Evolutionary conservation across 2,797 vertebrate species (phyloP), one percentile per base, ranked within the genome.

Genomic region (Lagocephalus sceleratus): DNA sequence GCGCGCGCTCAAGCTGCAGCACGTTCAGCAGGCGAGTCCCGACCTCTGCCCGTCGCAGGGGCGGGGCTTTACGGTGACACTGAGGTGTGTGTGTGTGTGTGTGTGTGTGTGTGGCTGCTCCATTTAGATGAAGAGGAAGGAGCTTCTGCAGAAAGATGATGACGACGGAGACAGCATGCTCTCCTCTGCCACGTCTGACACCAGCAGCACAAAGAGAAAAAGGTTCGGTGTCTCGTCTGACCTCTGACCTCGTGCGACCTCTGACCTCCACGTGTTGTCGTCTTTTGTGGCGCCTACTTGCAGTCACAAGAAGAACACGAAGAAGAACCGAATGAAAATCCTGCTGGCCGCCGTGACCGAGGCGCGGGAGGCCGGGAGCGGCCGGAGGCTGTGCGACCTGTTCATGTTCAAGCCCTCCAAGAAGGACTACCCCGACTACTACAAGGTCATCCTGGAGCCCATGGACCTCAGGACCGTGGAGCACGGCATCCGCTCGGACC

Each of bases 401-500:
- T 99, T 99, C 81, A 98, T 95, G 94, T 92, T 99, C 64, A 98
- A 98, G 60, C 97, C 97, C 41, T 99, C 96, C 17, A 98, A 98
- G 88, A 99, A 99, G 81, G 97, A 99, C 84, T 99, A 99, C 69
- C 95, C 97, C 1, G 95, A 99, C 85, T 99, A 99, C 75, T 99
- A 99, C 78, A 98, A 98, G 88, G 94, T 99, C 57, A 99, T 99
- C 77, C 87, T 98, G 82, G 97, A 99, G 73, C 97, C 97, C 14
- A 94, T 98, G 95, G 97, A 99, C 86, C 86, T 99, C 79, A 94
- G 94, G 84, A 98, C 93, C 74, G 92, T 99, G 20, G 97, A 99
- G 48, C 91, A 95, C 88, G 98, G 94, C 87, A 96, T 99, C 78
- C 95, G 97, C 54, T 92, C 92, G 2, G 97, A 98, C 73, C 96